These are phyloP conservation scores for Ochotona curzoniae DNA, from an alignment of 2,113 vertebrate genomes.

Conservation along the genomic window DNA sequence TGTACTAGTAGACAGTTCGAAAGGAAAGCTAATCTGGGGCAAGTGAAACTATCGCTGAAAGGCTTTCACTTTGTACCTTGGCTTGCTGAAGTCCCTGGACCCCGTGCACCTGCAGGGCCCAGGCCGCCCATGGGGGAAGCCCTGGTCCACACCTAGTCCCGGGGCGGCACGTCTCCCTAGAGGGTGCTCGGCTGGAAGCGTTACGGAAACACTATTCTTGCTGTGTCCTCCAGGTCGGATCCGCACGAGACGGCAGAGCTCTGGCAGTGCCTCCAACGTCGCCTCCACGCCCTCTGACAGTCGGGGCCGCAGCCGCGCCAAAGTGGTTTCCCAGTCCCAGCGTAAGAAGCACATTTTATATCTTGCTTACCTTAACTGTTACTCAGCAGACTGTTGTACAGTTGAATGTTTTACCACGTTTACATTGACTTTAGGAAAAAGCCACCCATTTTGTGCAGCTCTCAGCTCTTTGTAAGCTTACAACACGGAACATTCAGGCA, in stretches of 20 bases:
- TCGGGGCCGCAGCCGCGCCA: constrained; percentile 97
- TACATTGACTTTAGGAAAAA: not conserved
- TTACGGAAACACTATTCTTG: constrained; percentile 40
- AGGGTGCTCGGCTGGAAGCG: not conserved
- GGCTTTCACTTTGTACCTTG: not conserved
- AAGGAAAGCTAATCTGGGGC: not conserved
- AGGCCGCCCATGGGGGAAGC: not conserved
- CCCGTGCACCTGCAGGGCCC: not conserved
- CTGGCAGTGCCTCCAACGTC: constrained; percentile 91
- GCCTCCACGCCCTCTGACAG: constrained; percentile 91
- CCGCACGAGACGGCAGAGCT: constrained; percentile 95
- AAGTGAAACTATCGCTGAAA: not conserved
- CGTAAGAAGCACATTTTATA: constrained; percentile 89
- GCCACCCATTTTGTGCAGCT: not conserved
- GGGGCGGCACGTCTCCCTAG: not conserved
- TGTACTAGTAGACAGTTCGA: not conserved
- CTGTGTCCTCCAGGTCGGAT: constrained; percentile 91
- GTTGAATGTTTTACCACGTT: not conserved
- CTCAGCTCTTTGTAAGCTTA: not conserved
- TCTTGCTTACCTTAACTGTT: constrained; percentile 5
- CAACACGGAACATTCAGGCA: not conserved
- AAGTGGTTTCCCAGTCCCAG: constrained; percentile 98
- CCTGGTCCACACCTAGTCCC: not conserved
- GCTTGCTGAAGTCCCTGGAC: not conserved
- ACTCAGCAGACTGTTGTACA: not conserved